These are phyloP conservation scores for Salpingus planirostris DNA, from an alignment of 2,888 invertebrate species.

Conservation along the genomic window DNA sequence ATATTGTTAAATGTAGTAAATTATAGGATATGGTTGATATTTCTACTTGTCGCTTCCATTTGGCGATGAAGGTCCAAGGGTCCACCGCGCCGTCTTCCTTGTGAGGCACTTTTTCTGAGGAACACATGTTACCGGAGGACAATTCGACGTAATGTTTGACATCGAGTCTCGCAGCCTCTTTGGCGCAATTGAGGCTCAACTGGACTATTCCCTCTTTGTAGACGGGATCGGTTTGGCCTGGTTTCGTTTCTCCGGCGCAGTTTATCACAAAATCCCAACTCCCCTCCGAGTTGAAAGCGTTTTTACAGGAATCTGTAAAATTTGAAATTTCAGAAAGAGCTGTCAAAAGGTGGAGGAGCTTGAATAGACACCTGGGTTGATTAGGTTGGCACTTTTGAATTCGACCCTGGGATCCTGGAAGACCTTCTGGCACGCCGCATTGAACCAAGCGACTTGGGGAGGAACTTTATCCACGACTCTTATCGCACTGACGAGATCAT, in stretches of 20 bases:
- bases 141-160: slow-evolving; percentile 72
- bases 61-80: slow-evolving; percentile 78
- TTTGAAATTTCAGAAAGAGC: slow-evolving; percentile 15
- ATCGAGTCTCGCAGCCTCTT: slow-evolving; percentile 59
- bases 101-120: slow-evolving; percentile 68
- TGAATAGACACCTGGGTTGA: slow-evolving; percentile 64
- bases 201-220: slow-evolving; percentile 84
- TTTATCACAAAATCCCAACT: slow-evolving; percentile 75
- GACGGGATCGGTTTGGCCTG: slow-evolving; percentile 80
- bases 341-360: too few relatives aligned
- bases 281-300: slow-evolving; percentile 57
- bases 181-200: slow-evolving; percentile 75
- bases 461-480: slow-evolving; percentile 88
- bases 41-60: slow-evolving; percentile 63
- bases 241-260: slow-evolving; percentile 86
- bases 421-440: slow-evolving; percentile 58
- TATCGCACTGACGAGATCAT: slow-evolving; percentile 65
- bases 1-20: too few relatives aligned
- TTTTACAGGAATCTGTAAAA: slow-evolving; percentile 67
- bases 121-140: slow-evolving; percentile 73
- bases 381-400: slow-evolving; percentile 86
- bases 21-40: too few relatives aligned
- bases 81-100: slow-evolving; percentile 69
- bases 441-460: slow-evolving; percentile 86
- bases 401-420: slow-evolving; percentile 67